Conservation (phyloP, 2,797 vertebrate genomes). For the Galaxias olidus region DNA sequence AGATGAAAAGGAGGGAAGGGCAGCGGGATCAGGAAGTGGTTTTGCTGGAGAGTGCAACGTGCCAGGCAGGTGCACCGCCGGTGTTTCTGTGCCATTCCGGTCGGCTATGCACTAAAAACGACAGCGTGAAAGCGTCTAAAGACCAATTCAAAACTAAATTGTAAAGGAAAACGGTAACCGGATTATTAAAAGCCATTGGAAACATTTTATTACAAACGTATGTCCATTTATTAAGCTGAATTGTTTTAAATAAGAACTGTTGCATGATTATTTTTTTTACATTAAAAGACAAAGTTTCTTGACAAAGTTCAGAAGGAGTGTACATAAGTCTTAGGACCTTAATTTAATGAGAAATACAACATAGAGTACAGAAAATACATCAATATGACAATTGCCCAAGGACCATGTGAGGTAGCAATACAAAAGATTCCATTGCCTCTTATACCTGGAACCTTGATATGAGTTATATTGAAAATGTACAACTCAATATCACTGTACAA, state of each 20-base stretch:
- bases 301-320: conserved; percentile 3
- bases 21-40: conserved; percentile 56
- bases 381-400: conserved; percentile 60
- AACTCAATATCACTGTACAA: conserved; percentile 42
- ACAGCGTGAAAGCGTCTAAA: too few relatives aligned
- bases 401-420: conserved; percentile 87
- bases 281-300: conserved; percentile 38
- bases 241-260: conserved; percentile 71
- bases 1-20: conserved; percentile 63
- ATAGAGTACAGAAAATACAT: conserved; percentile 38
- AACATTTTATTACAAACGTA: conserved; percentile 48
- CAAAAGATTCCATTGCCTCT: conserved; percentile 62
- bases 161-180: too few relatives aligned
- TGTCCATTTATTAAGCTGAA: conserved; percentile 61
- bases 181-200: conserved; percentile 6
- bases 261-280: conserved; percentile 46
- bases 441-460: conserved; percentile 51
- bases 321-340: conserved; percentile 26
- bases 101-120: too few relatives aligned
- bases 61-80: conserved; percentile 53
- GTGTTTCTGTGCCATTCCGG: background rate
- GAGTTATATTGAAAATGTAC: conserved; percentile 55
- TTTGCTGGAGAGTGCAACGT: conserved; percentile 36
- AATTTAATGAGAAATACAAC: conserved; percentile 50
- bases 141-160: too few relatives aligned